Evolutionary conservation across 2,797 vertebrate genomes (phyloP).

Genomic region (Agapornis canus): DNA sequence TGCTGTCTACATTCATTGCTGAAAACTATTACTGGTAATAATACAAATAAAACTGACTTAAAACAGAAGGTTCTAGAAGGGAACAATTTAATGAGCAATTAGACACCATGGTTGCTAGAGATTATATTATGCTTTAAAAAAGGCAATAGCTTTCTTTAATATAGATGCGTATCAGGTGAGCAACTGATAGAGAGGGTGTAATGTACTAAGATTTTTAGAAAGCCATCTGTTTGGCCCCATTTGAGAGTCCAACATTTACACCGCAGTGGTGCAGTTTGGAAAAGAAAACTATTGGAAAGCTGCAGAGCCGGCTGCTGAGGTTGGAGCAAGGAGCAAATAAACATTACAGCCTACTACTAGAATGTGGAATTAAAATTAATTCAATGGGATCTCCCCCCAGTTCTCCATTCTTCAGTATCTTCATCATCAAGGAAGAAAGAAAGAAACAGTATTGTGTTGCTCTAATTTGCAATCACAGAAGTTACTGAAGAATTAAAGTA

Average conservation of each 20-base stretch:
- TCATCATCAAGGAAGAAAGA: neutral
- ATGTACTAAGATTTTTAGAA: neutral
- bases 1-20: neutral
- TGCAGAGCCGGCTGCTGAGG: neutral
- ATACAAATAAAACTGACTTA: slow-evolving; percentile 1
- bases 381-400: fast-evolving
- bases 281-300: neutral
- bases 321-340: neutral
- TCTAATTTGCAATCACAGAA: neutral
- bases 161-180: neutral
- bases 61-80: slow-evolving; percentile 35
- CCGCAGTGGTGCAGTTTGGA: neutral
- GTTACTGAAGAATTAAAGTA: neutral
- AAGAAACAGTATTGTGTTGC: neutral
- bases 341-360: neutral
- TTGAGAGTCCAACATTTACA: neutral
- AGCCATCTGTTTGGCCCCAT: neutral
- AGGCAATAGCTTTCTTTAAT: neutral
- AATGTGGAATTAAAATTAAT: neutral
- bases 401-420: neutral
- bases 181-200: neutral
- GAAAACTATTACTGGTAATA: neutral
- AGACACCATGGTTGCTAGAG: neutral
- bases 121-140: neutral
- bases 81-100: neutral